phyloP scores from a whole-genome alignment of 2,113 vertebrate species.

The Nothoprocta pentlandii region DNA sequence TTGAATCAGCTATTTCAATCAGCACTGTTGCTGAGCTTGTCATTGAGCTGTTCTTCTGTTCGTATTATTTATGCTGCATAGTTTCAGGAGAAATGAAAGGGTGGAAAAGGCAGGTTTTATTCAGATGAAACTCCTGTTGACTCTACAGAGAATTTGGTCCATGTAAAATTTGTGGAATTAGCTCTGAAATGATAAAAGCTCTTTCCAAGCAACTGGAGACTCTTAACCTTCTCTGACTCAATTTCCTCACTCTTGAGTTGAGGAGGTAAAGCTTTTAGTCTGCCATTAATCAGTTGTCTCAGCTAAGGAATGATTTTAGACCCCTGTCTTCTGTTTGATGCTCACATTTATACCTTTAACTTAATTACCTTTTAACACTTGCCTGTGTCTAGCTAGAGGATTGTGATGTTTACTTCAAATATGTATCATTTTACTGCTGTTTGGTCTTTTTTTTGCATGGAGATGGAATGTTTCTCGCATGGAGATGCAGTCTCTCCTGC shows the following conservation, averaged over 20 bases:
- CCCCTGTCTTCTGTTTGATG: background rate
- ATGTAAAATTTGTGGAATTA: background rate
- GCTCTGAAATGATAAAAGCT: background rate
- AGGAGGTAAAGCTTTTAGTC: background rate
- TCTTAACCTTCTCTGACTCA: background rate
- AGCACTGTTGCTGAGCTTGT: background rate
- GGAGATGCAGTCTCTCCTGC: background rate
- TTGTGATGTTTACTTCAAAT: background rate
- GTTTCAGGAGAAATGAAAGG: background rate
- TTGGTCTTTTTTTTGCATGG: background rate
- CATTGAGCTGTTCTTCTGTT: background rate
- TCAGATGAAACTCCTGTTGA: background rate
- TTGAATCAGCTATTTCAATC: background rate
- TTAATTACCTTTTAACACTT: background rate
- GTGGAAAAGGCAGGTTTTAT: background rate
- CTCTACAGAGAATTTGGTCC: background rate
- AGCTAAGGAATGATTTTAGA: background rate
- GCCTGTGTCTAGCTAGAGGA: background rate
- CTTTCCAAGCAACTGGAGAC: background rate
- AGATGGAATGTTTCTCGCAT: background rate
- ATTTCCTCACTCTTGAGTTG: background rate
- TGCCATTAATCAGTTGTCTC: background rate
- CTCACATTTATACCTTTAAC: background rate
- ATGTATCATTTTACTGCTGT: background rate
- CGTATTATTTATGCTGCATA: background rate